Evolutionary conservation across 2,888 invertebrate species (phyloP).

Genomic region (Drosophila multiciliata): DNA sequence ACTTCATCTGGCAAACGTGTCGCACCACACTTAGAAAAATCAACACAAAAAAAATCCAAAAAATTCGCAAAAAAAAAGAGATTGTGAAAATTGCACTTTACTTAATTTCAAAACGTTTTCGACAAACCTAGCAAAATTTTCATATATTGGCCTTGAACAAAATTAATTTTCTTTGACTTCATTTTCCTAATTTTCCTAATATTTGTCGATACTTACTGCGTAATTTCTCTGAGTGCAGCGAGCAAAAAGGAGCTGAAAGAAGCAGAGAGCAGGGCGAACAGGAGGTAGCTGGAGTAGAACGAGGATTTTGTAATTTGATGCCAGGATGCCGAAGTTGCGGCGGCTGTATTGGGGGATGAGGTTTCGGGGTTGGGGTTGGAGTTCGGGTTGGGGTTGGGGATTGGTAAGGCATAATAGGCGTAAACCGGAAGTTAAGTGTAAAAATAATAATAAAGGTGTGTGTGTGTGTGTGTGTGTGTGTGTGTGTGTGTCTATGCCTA

Average conservation of each 20-base stretch:
- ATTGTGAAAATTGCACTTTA: not conserved
- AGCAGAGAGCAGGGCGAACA: slow-evolving; percentile 23
- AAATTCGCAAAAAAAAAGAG: not conserved
- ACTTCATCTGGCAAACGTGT: slow-evolving; percentile 64
- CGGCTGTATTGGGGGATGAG: slow-evolving; percentile 1
- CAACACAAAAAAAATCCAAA: not conserved
- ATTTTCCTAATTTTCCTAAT: not conserved
- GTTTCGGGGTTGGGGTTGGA: not conserved
- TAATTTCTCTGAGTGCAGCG: not conserved
- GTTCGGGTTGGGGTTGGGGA: not conserved
- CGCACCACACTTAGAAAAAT: not conserved
- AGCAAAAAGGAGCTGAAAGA: not conserved
- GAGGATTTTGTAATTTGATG: slow-evolving; percentile 78
- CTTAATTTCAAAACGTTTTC: not conserved
- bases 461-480: slow-evolving; percentile 37
- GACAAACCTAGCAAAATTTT: not conserved
- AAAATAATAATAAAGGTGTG: slow-evolving; percentile 81
- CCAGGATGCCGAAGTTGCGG: slow-evolving; percentile 37
- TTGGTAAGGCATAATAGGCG: slow-evolving; percentile 69
- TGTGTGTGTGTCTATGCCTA: slow-evolving; percentile 27
- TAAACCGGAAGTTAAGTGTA: slow-evolving; percentile 81
- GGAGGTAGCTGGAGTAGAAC: slow-evolving; percentile 24
- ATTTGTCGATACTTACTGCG: not conserved
- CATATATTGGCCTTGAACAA: not conserved
- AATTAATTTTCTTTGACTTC: not conserved